Conservation (phyloP, 2,797 vertebrate genomes). For the Microcaecilia unicolor region DNA sequence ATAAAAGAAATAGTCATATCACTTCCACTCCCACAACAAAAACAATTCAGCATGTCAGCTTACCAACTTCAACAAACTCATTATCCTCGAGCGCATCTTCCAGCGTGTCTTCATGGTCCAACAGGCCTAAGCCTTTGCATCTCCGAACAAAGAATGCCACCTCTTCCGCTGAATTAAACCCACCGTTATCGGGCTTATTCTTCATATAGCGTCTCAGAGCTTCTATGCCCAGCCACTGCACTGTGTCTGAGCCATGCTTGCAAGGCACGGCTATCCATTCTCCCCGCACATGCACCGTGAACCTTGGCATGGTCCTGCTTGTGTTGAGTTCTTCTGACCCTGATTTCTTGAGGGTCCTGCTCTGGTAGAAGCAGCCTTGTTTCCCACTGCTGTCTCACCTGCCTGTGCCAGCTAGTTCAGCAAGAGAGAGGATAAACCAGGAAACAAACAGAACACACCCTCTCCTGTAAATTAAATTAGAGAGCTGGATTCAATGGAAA, state of each 20-base stretch:
- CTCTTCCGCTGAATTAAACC: conserved; percentile 66
- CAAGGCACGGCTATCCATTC: conserved; percentile 93
- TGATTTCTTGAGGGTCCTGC: too few species aligned
- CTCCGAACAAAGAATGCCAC: conserved; percentile 69
- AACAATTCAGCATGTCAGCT: too few species aligned
- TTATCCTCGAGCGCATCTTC: conserved; percentile 90
- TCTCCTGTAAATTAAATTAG: conserved; percentile 3
- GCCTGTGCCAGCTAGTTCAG: neutral
- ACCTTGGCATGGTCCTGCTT: conserved; percentile 76
- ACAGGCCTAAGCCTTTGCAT: conserved; percentile 81
- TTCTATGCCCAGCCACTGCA: conserved; percentile 80
- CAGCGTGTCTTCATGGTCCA: conserved; percentile 79
- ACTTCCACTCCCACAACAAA: too few species aligned
- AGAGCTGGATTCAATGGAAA: conserved; percentile 19
- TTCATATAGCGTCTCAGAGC: conserved; percentile 85
- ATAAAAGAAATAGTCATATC: too few species aligned
- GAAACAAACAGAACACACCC: conserved; percentile 2
- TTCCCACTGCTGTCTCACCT: rapidly evolving
- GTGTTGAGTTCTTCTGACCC: too few species aligned
- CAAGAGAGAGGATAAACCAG: too few species aligned
- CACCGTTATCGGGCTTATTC: conserved; percentile 91
- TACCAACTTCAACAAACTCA: conserved; percentile 94
- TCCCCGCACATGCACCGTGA: conserved; percentile 83
- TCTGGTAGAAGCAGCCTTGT: neutral
- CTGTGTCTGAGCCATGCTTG: conserved; percentile 42